Base-by-base conservation (phyloP, 2,797 vertebrate genomes). In the Leptoclinus maculatus region DNA sequence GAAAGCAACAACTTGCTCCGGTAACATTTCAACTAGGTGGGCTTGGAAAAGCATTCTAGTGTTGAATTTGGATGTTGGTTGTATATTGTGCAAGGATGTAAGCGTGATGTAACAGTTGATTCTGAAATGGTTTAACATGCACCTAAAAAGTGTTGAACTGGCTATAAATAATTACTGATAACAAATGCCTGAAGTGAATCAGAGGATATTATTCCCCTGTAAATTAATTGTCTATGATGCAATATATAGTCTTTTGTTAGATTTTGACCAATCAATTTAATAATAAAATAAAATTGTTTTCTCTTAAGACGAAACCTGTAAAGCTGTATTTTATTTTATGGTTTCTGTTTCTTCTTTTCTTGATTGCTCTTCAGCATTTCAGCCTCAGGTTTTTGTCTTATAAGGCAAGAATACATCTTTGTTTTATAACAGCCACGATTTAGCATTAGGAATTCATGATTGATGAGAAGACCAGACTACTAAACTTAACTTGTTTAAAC, bases 181-280 rank as follows among this genome's bases (percentile, higher is more conserved):
- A 25, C 2, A 59, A 54, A 64, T 66, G 39, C 23, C 38, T 29
- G 8, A 57, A 19, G 0, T 3, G 32, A 49, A 62, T 66, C 7
- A 4, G 5, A 27, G 4, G 38, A 12, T 23, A 65, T 54, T 70
- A 72, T 54, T 67, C 45, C 29, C 2, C 19, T 68, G 4, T 71
- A n/a, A 27, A 14, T 43, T 2, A 70, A 53, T 64, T 60, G 14
- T 60, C 17, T 17, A 32, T 74, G 13, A 70, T 64, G 13, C 43
- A 67, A 36, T 38, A 25, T 53, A 38, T 21, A 70, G 13, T 53
- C 3, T 54, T 74, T 66, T 83, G 23, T 54, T 29, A 63, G 0
- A 60, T 69, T 79, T 66, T 69, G 65, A 82, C 58, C 54, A 66
- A 74, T 76, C 71, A 78, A 89, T 70, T 34, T 34, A 34, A 34